Evolutionary conservation across 2,888 invertebrate genomes (phyloP), one percentile per base, ranked within the genome.

Genomic region (Erynnis tages): DNA sequence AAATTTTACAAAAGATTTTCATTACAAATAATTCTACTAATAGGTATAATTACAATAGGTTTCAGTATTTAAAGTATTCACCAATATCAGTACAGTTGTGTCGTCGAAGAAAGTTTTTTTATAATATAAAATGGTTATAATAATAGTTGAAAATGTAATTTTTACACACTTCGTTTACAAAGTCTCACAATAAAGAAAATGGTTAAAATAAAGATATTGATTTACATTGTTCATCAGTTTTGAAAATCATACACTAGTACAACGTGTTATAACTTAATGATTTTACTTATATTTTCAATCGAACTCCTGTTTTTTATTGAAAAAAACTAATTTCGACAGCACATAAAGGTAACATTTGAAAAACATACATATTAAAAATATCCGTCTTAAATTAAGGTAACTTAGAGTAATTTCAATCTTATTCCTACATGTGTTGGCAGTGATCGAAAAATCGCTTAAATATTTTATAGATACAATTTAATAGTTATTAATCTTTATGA

Each of bases 271-370:
- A n/a, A n/a, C n/a, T n/a, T n/a, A 21, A 23, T 21, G 5, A 21
- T 5, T 21, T 21, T 21, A 5, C 21, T 21, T 21, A 21, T 4
- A 4, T 21, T 21, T 21, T 21, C 5, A 4, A 4, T 21, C 21
- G n/a, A n/a, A 21, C 21, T 4, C 21, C 21, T 5, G 21, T 44
- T 41, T 21, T 4, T n/a, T n/a, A n/a, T n/a, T n/a, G n/a, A n/a
- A 6, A 49, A 49, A 52, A 52, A 64, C 60, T 63, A 60, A 54
- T 54, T 48, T 35, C 57, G 52, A 59, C 56, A 59, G 48, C 50
- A 50, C 54, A 54, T n/a, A 10, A 52, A 56, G 67, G 76, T 74
- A 79, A 79, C 77, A 76, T 73, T 77, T 77, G 72, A 73, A 76
- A 78, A 74, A 70, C 66, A 55, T 55, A 55, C 50, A 49, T 57